phyloP scores from a whole-genome alignment of 2,113 vertebrate species.

The Nibea coibor region DNA sequence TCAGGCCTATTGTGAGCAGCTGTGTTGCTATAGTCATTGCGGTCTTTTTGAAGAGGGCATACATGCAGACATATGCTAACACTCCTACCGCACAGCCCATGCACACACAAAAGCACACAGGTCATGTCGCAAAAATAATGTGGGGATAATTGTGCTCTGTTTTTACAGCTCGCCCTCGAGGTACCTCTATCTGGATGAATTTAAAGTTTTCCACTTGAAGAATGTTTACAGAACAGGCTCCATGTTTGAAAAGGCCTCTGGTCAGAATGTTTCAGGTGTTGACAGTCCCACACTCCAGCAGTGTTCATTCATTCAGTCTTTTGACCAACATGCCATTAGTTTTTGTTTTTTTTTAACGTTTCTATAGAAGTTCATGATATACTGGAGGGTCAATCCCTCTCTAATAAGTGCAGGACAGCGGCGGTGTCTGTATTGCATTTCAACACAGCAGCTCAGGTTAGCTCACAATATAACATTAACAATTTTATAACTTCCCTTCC shows the following conservation, averaged over 20 bases:
- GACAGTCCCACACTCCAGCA: background rate
- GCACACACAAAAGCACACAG: constrained; percentile 41
- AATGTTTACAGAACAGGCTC: background rate
- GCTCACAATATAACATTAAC: too few relatives aligned
- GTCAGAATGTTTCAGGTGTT: background rate
- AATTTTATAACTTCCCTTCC: too few relatives aligned
- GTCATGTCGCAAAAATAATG: constrained; percentile 39
- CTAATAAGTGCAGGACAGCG: too few relatives aligned
- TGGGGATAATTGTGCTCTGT: constrained; percentile 31
- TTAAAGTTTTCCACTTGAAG: constrained; percentile 2
- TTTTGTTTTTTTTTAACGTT: too few relatives aligned
- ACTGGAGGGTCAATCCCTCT: too few relatives aligned
- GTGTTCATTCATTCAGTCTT: too few relatives aligned
- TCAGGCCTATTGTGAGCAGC: constrained; percentile 54
- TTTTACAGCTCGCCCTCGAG: constrained; percentile 29
- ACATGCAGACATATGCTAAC: constrained; percentile 17
- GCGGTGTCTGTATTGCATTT: too few relatives aligned
- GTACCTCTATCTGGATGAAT: background rate
- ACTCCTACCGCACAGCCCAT: constrained; percentile 9
- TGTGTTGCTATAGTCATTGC: constrained; percentile 55
- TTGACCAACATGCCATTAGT: too few relatives aligned
- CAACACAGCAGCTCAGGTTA: too few relatives aligned
- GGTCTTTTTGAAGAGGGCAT: constrained; percentile 60
- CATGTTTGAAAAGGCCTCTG: background rate
- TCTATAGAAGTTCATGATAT: too few relatives aligned